Evolutionary conservation across 2,113 vertebrate genomes (phyloP).

Genomic region (Onychorhynchus coronatus): DNA sequence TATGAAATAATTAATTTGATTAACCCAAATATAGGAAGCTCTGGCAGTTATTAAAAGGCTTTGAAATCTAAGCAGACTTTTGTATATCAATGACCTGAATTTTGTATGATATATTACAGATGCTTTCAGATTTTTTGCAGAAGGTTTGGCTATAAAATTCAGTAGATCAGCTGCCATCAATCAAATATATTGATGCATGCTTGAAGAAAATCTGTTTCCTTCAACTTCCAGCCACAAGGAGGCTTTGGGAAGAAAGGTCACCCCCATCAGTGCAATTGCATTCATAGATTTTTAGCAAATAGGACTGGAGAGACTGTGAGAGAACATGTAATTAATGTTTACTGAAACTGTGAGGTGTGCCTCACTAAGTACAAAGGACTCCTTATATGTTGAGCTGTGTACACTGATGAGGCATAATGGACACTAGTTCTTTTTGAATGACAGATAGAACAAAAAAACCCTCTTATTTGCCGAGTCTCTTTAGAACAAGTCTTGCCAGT

Average conservation of each 20-base stretch:
- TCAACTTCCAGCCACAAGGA: background rate
- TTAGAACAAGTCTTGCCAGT: background rate
- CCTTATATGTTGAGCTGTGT: background rate
- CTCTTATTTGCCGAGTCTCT: background rate
- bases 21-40: conserved; percentile 26
- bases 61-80: conserved; percentile 5
- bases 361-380: background rate
- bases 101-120: background rate
- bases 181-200: background rate
- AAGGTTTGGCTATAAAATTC: background rate
- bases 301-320: background rate
- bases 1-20: conserved; percentile 42
- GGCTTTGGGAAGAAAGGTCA: background rate
- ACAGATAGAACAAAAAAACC: background rate
- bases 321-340: background rate
- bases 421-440: background rate
- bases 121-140: background rate
- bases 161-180: background rate
- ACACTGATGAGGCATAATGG: background rate
- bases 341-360: background rate
- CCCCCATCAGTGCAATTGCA: background rate
- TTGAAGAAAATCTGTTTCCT: background rate
- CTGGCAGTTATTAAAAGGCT: conserved; percentile 30
- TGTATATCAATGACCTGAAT: background rate
- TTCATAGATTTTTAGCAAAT: background rate